Evolutionary conservation across 2,797 vertebrate genomes (phyloP).

Genomic region (Mycteria americana): DNA sequence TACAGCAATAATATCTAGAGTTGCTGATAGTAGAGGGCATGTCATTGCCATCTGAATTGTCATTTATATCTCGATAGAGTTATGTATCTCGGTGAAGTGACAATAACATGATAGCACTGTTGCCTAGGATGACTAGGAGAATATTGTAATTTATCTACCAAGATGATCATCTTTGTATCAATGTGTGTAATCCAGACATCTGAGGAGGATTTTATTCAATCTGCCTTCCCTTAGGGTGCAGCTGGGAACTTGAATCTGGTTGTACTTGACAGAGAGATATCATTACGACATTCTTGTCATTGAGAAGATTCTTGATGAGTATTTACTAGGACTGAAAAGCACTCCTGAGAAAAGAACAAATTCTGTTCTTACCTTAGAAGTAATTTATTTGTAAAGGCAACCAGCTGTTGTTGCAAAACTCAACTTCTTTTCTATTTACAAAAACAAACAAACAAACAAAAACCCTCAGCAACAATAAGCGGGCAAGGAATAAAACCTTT

Average conservation of each 20-base stretch:
- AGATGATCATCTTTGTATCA: background rate
- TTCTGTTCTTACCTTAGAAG: constrained; percentile 28
- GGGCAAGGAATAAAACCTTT: background rate
- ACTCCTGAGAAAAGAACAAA: constrained; percentile 35
- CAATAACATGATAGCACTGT: background rate
- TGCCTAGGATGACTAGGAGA: background rate
- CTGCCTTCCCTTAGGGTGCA: constrained; percentile 34
- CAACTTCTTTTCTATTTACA: background rate
- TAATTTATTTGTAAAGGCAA: constrained; percentile 54
- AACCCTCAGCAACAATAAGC: background rate
- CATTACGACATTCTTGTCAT: constrained; percentile 28
- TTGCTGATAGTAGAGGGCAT: background rate
- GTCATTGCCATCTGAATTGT: background rate
- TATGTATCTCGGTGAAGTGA: background rate
- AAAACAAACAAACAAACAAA: background rate
- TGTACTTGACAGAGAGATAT: constrained; percentile 23
- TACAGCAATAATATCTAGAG: background rate
- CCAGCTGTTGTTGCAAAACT: constrained; percentile 11
- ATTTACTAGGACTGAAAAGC: constrained; percentile 37
- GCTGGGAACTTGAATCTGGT: constrained; percentile 4
- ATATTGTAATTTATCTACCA: background rate
- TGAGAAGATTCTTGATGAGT: constrained; percentile 8
- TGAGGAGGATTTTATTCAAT: constrained; percentile 45
- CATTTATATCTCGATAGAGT: background rate
- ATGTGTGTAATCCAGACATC: constrained; percentile 3